These are phyloP conservation scores for Melanargia galathea DNA, from an alignment of 2,888 invertebrate species.

Conservation along the genomic window DNA sequence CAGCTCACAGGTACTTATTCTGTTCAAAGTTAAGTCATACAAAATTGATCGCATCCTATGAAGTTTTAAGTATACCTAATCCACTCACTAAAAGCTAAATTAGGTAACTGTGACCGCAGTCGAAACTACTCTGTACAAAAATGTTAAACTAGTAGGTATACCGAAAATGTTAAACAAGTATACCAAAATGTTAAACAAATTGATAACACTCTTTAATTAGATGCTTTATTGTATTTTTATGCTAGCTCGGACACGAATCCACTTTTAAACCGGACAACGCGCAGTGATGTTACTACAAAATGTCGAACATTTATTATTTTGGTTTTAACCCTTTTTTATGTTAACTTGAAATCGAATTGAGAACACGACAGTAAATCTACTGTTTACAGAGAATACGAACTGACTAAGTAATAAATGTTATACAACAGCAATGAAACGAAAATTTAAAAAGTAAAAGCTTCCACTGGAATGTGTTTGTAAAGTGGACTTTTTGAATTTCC, in stretches of 20 bases:
- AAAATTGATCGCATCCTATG: not conserved
- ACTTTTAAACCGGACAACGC: conserved; percentile 5
- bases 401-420: too few relatives aligned
- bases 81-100: too few relatives aligned
- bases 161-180: not conserved
- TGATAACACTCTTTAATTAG: conserved; percentile 3
- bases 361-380: not conserved
- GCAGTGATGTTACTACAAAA: not conserved
- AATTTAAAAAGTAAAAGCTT: too few relatives aligned
- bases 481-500: too few relatives aligned
- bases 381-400: too few relatives aligned
- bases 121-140: not conserved
- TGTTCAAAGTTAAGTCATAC: not conserved
- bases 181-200: conserved; percentile 8
- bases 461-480: too few relatives aligned
- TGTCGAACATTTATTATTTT: not conserved
- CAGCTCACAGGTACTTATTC: not conserved
- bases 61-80: not conserved
- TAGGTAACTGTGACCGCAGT: not conserved
- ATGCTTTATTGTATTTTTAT: conserved; percentile 12
- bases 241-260: not conserved
- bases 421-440: too few relatives aligned
- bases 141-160: too few relatives aligned
- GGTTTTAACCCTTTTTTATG: not conserved
- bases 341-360: not conserved